Conservation (phyloP, 2,113 vertebrate genomes). For the Marcusenius ussheri region DNA sequence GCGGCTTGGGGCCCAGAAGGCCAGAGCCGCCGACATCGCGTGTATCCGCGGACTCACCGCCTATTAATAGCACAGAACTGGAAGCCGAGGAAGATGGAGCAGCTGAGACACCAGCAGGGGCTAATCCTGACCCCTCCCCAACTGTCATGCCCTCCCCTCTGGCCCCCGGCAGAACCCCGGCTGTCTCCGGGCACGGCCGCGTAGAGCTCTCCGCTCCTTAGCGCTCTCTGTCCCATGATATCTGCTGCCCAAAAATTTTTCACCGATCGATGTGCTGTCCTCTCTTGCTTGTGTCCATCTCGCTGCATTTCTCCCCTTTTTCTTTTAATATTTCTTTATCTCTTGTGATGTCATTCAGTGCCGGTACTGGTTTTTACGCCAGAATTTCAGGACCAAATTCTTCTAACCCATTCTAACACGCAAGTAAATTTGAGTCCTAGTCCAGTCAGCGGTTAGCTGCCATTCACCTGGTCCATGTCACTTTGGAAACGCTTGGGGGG, state of each 20-base stretch:
- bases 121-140: constrained; percentile 30
- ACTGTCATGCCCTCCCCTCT: constrained; percentile 24
- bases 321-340: not conserved
- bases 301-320: not conserved
- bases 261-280: not conserved
- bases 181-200: not conserved
- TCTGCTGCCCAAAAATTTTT: not conserved
- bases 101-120: constrained; percentile 43
- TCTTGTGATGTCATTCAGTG: too few species aligned
- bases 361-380: too few species aligned
- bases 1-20: not conserved
- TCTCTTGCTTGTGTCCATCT: not conserved
- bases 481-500: not conserved
- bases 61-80: constrained; percentile 61
- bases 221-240: not conserved
- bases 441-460: not conserved
- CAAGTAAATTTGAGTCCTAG: not conserved
- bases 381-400: not conserved
- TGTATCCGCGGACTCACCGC: constrained; percentile 7
- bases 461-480: not conserved
- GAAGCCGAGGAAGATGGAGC: constrained; percentile 49
- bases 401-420: not conserved
- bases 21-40: not conserved
- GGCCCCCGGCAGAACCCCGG: not conserved
- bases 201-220: too few species aligned